Conservation (phyloP, 2,113 vertebrate genomes). For the Channa argus region DNA sequence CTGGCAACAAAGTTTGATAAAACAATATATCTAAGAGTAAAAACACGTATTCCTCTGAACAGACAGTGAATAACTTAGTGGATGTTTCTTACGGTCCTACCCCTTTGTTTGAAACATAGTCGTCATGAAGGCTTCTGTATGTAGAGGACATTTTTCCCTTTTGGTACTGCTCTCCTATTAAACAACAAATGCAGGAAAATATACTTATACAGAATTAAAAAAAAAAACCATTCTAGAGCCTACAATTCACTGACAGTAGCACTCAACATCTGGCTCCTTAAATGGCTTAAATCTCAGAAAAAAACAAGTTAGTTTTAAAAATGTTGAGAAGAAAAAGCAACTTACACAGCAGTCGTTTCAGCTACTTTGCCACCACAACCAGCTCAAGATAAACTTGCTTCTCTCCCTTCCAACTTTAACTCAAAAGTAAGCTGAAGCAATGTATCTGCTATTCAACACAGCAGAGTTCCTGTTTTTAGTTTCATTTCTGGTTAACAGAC, state of each 20-base stretch:
- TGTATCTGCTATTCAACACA: neutral
- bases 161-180: neutral
- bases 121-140: constrained; percentile 69
- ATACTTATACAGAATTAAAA: neutral
- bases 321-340: constrained; percentile 15
- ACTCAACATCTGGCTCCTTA: no score
- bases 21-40: neutral
- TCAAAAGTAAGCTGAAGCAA: neutral
- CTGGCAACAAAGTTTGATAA: constrained; percentile 32
- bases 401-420: neutral
- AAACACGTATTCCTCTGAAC: no score
- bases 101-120: constrained; percentile 58
- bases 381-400: neutral
- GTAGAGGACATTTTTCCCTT: constrained; percentile 51
- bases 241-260: neutral
- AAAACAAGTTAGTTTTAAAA: constrained; percentile 8
- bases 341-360: constrained; percentile 34
- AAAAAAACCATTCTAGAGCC: neutral
- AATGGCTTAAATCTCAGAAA: neutral
- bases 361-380: neutral
- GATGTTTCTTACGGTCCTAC: constrained; percentile 49
- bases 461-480: constrained; percentile 73
- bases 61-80: neutral
- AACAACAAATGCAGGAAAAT: constrained; percentile 19
- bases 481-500: constrained; percentile 66